These are phyloP conservation scores for Philotrypesis tridentata DNA, from an alignment of 1,140 invertebrate species.

Conservation along the genomic window DNA sequence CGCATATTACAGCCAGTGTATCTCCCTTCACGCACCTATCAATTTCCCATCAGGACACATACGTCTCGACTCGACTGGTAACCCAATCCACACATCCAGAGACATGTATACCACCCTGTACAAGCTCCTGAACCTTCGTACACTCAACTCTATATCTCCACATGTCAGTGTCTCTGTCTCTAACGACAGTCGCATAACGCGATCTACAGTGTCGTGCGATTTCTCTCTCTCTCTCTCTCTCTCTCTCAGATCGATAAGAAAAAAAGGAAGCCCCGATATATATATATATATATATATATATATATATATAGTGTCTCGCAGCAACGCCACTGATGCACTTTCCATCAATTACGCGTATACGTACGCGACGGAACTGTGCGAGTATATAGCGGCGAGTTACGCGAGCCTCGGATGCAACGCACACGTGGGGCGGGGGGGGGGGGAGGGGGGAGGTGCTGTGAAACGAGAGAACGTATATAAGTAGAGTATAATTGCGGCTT, in stretches of 20 bases:
- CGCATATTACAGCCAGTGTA: not conserved
- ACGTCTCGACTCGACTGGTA: not conserved
- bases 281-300: not conserved
- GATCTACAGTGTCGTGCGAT: not conserved
- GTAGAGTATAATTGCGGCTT: conserved; percentile 19
- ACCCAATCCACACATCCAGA: conserved; percentile 7
- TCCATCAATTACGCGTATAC: conserved; percentile 34
- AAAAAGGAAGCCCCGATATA: not conserved
- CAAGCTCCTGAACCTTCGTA: not conserved
- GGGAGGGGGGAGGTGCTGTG: not conserved
- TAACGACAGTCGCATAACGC: not conserved
- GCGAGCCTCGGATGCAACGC: conserved; percentile 3
- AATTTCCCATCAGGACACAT: not conserved
- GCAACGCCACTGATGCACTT: not conserved
- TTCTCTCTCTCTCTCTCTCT: too few relatives aligned
- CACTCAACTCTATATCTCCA: not conserved
- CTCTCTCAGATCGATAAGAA: not conserved
- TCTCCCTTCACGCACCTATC: conserved; percentile 1
- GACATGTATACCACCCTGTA: not conserved
- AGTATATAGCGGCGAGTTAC: not conserved
- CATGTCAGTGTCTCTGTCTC: not conserved
- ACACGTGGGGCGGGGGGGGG: not conserved
- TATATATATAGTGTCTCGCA: not conserved
- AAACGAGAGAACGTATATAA: not conserved
- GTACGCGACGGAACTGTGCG: conserved; percentile 14